phyloP scores from a whole-genome alignment of 2,888 invertebrate genomes.

The Microplitis manilae region DNA sequence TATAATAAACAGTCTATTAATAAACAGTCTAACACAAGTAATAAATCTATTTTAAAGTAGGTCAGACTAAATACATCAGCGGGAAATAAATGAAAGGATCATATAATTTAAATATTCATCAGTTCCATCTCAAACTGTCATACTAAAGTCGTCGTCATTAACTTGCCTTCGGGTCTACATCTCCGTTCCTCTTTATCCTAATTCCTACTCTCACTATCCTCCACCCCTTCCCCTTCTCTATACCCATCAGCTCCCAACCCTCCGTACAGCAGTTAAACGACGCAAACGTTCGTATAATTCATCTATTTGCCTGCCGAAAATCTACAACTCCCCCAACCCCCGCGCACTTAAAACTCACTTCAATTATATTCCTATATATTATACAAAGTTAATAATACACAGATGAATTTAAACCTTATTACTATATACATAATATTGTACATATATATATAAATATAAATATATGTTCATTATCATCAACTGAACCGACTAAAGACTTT shows the following conservation, averaged over 20 bases:
- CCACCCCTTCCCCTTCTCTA: neutral
- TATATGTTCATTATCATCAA: too few relatives aligned
- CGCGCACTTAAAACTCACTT: neutral
- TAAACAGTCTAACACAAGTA: neutral
- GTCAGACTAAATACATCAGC: neutral
- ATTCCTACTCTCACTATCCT: neutral
- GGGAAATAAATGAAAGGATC: neutral
- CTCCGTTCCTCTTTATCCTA: neutral
- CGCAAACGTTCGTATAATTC: conserved; percentile 20
- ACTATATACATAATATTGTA: too few relatives aligned
- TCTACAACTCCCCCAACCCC: neutral
- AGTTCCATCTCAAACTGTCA: conserved; percentile 21
- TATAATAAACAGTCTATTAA: neutral
- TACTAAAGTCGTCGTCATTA: conserved; percentile 16
- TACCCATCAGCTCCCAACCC: neutral
- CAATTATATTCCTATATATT: neutral
- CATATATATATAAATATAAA: neutral
- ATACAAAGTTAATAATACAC: neutral
- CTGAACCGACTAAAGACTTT: too few relatives aligned
- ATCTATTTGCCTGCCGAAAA: conserved; percentile 25
- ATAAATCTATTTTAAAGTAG: conserved; percentile 1
- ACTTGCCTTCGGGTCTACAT: neutral
- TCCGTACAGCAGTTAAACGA: neutral
- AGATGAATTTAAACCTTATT: neutral
- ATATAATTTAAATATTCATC: conserved; percentile 22